A percentile compares a stretch with the other conserved stretches of the same genome.
phyloP scores from a whole-genome alignment of 2,888 invertebrate species.

The Folsomia candida region DNA sequence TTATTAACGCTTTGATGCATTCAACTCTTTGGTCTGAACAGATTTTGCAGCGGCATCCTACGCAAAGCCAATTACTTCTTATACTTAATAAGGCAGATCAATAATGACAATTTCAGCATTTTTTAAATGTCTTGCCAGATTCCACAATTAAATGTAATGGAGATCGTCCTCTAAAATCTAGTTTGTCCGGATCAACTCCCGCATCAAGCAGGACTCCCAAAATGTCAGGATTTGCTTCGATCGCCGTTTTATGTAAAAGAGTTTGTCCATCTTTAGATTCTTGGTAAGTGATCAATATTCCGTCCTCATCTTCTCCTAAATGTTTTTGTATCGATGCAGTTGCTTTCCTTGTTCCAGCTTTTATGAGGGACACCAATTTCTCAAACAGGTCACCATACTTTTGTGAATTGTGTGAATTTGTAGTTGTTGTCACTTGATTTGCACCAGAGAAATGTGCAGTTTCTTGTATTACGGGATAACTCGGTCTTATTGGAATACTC shows the following conservation, averaged over 20 bases:
- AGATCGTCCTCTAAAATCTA: conserved; percentile 23
- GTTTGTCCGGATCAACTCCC: conserved; percentile 27
- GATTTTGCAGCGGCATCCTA: conserved; percentile 29
- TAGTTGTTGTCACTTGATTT: too few relatives aligned
- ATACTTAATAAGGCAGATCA: background rate
- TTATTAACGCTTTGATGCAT: conserved; percentile 23
- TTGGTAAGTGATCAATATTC: background rate
- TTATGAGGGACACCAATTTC: background rate
- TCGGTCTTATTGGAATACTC: background rate
- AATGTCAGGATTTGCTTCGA: conserved; percentile 17
- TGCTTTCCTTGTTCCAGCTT: background rate
- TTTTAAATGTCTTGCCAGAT: conserved; percentile 18
- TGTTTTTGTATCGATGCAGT: background rate
- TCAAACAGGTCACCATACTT: background rate
- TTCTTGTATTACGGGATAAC: background rate
- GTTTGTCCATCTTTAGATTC: conserved; percentile 3
- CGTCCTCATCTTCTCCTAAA: background rate
- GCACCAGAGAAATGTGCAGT: too few relatives aligned
- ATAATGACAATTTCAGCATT: background rate
- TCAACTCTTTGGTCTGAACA: conserved; percentile 17
- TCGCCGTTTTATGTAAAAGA: conserved; percentile 25
- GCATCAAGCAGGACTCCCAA: conserved; percentile 23
- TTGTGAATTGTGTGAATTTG: background rate
- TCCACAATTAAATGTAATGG: conserved; percentile 29
- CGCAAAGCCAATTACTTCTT: background rate